phyloP scores from a whole-genome alignment of 2,888 invertebrate genomes.

The Brachypalpus laphriformis region DNA sequence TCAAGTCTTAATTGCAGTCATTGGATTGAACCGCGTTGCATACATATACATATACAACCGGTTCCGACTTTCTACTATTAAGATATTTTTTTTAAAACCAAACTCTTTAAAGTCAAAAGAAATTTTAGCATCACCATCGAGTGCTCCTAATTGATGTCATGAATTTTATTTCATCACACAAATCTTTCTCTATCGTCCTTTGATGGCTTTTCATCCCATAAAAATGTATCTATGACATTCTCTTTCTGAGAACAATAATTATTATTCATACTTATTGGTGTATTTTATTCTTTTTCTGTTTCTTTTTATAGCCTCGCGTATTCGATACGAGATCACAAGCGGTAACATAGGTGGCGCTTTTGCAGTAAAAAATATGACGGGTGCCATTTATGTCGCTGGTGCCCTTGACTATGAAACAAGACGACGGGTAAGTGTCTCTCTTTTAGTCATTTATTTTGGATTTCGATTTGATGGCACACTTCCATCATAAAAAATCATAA shows the following conservation, averaged over 20 bases:
- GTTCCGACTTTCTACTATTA: too few relatives aligned
- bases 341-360: slow-evolving; percentile 99
- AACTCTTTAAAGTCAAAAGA: too few relatives aligned
- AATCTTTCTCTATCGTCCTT: background rate
- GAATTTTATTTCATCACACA: slow-evolving; percentile 5
- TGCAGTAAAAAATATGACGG: slow-evolving; percentile 99
- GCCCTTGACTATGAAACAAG: slow-evolving; percentile 98
- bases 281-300: background rate
- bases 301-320: slow-evolving; percentile 93
- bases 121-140: background rate
- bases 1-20: too few relatives aligned
- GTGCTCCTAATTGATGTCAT: slow-evolving; percentile 10
- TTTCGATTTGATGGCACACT: slow-evolving; percentile 18
- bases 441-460: background rate
- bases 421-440: slow-evolving; percentile 91
- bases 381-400: slow-evolving; percentile 98
- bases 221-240: background rate
- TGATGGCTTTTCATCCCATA: background rate
- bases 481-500: slow-evolving; percentile 13
- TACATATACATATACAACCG: too few relatives aligned
- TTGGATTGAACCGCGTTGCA: too few relatives aligned
- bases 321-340: slow-evolving; percentile 99
- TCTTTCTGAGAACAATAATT: background rate
- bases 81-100: too few relatives aligned
- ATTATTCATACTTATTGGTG: slow-evolving; percentile 24